Conservation (phyloP, 2,113 vertebrate species). For the Aldabrachelys gigantea region DNA sequence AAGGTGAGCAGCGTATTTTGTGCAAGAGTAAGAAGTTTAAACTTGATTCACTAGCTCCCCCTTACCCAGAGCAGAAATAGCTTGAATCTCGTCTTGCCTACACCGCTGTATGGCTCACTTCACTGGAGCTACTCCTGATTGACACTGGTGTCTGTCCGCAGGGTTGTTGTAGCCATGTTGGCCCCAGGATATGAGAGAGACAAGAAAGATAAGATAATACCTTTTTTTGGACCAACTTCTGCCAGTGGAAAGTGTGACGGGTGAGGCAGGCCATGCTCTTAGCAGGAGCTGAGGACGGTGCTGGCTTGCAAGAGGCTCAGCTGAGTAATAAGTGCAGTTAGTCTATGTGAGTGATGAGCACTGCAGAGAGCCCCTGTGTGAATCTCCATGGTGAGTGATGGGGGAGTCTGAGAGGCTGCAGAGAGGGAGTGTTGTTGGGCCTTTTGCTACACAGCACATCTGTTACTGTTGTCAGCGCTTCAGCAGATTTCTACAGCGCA, state of each 20-base stretch:
- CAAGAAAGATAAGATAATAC: neutral
- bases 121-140: neutral
- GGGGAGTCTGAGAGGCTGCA: neutral
- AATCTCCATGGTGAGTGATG: slow-evolving; percentile 31
- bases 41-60: neutral
- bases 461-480: slow-evolving; percentile 60
- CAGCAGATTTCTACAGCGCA: slow-evolving; percentile 49
- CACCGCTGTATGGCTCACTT: slow-evolving; percentile 8
- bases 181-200: neutral
- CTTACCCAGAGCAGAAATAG: neutral
- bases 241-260: neutral
- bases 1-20: neutral
- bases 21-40: neutral
- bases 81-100: neutral
- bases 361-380: neutral
- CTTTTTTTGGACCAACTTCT: neutral
- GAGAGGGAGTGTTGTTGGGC: slow-evolving; percentile 28
- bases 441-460: slow-evolving; percentile 58
- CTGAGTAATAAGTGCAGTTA: slow-evolving; percentile 39
- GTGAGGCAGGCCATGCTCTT: slow-evolving; percentile 21
- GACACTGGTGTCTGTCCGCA: neutral
- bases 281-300: neutral
- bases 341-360: neutral
- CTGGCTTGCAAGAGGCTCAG: slow-evolving; percentile 22
- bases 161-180: neutral